These are phyloP conservation scores for Oreohelix idahoensis DNA, from an alignment of 1,140 invertebrate genomes.

Conservation along the genomic window DNA sequence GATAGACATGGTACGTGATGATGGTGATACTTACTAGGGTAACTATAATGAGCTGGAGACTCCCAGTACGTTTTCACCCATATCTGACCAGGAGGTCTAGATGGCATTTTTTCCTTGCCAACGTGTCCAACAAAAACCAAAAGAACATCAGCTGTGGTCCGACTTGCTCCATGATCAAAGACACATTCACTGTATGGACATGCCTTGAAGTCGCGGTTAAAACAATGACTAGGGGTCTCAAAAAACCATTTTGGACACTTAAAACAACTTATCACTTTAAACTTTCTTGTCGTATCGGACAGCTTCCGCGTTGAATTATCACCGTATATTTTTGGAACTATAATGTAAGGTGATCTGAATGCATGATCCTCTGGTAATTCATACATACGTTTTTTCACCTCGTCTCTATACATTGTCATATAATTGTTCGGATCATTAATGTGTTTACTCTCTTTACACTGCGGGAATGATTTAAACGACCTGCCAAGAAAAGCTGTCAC, in stretches of 20 bases:
- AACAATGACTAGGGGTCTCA: neutral
- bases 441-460: no score
- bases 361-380: neutral
- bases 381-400: no score
- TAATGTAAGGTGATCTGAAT: neutral
- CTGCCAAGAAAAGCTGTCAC: no score
- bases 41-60: neutral
- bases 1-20: neutral
- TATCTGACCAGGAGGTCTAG: neutral
- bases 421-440: no score
- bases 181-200: neutral
- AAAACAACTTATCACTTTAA: neutral
- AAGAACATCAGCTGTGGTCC: neutral
- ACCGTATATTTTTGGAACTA: neutral
- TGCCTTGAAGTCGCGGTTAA: neutral
- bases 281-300: neutral
- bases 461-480: no score
- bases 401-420: no score
- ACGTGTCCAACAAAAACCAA: neutral
- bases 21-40: constrained; percentile 1
- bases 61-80: neutral
- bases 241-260: neutral
- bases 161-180: neutral
- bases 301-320: neutral
- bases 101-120: neutral